Base-by-base conservation (phyloP, 1,140 invertebrate species). In the Harlomillsia oculata region DNA sequence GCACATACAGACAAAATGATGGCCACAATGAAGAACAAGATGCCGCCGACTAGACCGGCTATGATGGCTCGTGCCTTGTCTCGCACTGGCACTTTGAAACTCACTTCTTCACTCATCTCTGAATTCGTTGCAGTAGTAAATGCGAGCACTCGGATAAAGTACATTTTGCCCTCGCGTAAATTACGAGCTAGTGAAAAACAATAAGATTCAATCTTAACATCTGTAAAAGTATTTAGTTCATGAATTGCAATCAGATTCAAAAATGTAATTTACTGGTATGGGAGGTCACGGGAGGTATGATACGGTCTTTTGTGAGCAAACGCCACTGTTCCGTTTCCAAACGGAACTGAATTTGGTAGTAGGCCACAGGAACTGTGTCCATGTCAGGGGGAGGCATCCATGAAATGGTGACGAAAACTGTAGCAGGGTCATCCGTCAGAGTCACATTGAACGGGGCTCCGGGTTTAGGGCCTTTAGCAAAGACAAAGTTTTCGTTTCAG, bases 1-100 rank as follows among this genome's bases (percentile, higher is more conserved):
- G 89, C 87, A 78, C 90, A 94, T 68, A 95, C 86, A 59, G 89
- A 91, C 67, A 94, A 79, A 70, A 94, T 94, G 72, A 95, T 93
- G 70, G 90, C 89, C 67, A 93, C 89, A 68, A 94, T 89, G 80
- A 94, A 94, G 78, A 95, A 94, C 65, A 95, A 78, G 68, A 96
- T 87, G 60, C 90, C 90, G 64, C 90, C 91, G 49, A 94, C 89
- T 59, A 94, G 85, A 37, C 89, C 89, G 63, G 89, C 89, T 59
- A 88, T 91, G 71, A 91, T 90, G 56, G 88, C 89, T 79, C 90
- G 89, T 76, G 89, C 85, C 72, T 89, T 90, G 50, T 90, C 86
- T 62, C 87, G 77, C 50, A 85, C 84, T 60, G 88, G 87, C 62
- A 93, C 85, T 36, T 86, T 80, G 73, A 85, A 89, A 72, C 86